These are phyloP conservation scores for Conus betulinus DNA, from an alignment of 1,140 invertebrate species.

Conservation along the genomic window DNA sequence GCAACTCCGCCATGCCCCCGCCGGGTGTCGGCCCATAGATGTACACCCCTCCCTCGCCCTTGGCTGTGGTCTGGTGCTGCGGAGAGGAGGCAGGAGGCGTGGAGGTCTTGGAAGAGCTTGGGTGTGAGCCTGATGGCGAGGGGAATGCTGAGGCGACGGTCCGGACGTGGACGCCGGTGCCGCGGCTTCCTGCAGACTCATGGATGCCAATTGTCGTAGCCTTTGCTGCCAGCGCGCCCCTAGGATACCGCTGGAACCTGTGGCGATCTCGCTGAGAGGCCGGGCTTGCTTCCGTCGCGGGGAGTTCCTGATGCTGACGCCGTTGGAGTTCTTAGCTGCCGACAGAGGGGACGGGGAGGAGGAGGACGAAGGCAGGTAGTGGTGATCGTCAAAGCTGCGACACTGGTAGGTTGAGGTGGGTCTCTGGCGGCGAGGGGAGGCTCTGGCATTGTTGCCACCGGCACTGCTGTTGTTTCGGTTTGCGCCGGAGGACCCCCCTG, in stretches of 20 bases:
- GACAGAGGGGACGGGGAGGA: constrained; percentile 38
- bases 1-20: neutral
- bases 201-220: constrained; percentile 17
- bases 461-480: neutral
- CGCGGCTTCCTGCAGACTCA: neutral
- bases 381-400: constrained; percentile 44
- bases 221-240: neutral
- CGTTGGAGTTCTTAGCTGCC: constrained; percentile 9
- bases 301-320: constrained; percentile 36
- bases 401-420: constrained; percentile 32
- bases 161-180: neutral
- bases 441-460: neutral
- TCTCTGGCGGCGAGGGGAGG: constrained; percentile 1
- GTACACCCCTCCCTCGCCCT: constrained; percentile 31
- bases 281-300: constrained; percentile 36
- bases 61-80: neutral
- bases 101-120: neutral
- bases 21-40: constrained; percentile 35
- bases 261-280: constrained; percentile 46
- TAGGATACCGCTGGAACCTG: constrained; percentile 23
- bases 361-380: constrained; percentile 38
- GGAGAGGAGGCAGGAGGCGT: neutral
- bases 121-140: neutral
- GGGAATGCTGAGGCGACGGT: neutral
- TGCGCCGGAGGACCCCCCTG: neutral